Base-by-base conservation (phyloP, 1,140 invertebrate genomes). In the Panulirus ornatus region DNA sequence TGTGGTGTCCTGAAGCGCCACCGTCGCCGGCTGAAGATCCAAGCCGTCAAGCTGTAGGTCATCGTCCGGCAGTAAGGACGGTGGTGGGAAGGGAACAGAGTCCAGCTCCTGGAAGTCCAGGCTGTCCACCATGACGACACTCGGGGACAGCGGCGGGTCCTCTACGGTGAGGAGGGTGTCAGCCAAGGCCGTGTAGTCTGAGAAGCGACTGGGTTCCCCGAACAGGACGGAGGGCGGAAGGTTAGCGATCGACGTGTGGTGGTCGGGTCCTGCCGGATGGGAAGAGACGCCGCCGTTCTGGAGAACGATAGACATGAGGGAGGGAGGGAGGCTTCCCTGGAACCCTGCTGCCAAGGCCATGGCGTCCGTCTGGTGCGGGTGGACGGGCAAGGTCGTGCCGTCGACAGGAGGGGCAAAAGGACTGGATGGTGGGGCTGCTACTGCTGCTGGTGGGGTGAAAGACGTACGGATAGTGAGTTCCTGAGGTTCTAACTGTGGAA, bases 131-230 rank as follows among this genome's bases (percentile, higher is more conserved):
- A 70, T 70, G 14, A 70, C 9, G 34, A 84, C 82, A 27, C n/a
- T 71, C 30, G 83, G 83, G 0, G 83, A 30, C 8, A n/a, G 2
- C 36, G 82, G 11, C 14, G 19, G 9, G 40, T 36, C 40, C 0
- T 84, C n/a, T 40, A 47, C 40, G 9, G 14, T 51, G 11, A 66
- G 2, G 36, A 87, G 47, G 51, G 75, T 2, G 85, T 78, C 51
- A 14, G 54, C 30, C 16, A 78, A 27, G 9, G 70, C 75, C 11
- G 54, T 30, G 51, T 66, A 79, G 54, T 87, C 51, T 6, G 75
- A 87, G 73, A 87, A 63, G 14, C 9, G 75, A 14, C 73, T 84
- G 14, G 78, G 88, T 2, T 84, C 88, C 0, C 88, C 79, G 19
- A 83, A 63, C 19, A 83, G 19, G 5, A 75, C 16, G 70, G 63